Evolutionary conservation across 2,113 vertebrate genomes (phyloP), one percentile per base, ranked within the genome.

Genomic region (Albula glossodonta): DNA sequence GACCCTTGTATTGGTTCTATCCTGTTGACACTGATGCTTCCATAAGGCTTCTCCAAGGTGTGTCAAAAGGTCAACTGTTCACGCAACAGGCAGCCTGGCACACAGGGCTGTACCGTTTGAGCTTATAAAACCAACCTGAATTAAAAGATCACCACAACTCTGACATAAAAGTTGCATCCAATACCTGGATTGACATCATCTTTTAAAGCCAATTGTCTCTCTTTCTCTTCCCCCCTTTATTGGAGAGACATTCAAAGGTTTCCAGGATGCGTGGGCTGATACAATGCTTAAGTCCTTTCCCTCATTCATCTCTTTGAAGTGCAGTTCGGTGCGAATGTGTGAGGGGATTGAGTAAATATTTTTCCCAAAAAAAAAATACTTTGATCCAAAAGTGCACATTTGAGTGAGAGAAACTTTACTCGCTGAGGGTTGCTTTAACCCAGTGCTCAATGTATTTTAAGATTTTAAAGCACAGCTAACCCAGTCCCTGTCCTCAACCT

Each of bases 221-320:
- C 49, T 85, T 51, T 50, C 57, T 51, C 63, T 83, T n/a, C 49
- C 17, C 41, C 56, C 56, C 57, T 85, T 66, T 56, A 63, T 81
- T 56, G 41, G 53, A 63, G 78, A 41, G 10, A 41, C 51, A 49
- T 51, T 56, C 51, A 79, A 57, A 85, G 51, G 74, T 70, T n/a
- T 17, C 4, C 19, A 4, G 74, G 74, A 78, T 51, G 48, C 22
- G 41, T 53, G 51, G 57, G 77, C 78, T 53, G 53, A 63, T 48
- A 51, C 60, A 51, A 3, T 22, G 52, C 63, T 49, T n/a, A 77
- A 77, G 0, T 3, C 41, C 66, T 51, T 25, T 51, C 13, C 51
- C 49, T 31, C 41, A 4, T 13, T n/a, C 15, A 17, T 25, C 22
- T 49, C 80, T 78, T 84, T 84, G 83, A 84, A 87, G 86, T 78